A percentile compares a stretch with the other conserved stretches of the same genome.
These are phyloP conservation scores for Trachurus trachurus DNA, from an alignment of 2,797 vertebrate genomes.

Conservation along the genomic window DNA sequence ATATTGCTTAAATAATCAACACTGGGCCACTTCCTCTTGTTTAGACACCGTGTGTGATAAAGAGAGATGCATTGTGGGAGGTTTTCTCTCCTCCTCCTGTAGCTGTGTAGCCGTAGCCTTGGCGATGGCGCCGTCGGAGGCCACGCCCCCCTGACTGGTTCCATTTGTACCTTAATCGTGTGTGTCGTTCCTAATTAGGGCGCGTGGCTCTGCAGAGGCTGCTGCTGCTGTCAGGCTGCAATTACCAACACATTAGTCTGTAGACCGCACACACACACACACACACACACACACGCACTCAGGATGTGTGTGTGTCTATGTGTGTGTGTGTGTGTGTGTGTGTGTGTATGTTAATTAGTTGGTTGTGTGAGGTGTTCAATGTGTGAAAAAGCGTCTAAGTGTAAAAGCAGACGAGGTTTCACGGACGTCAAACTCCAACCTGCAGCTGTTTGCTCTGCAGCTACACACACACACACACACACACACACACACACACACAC, in stretches of 20 bases:
- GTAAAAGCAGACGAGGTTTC: slow-evolving; percentile 46
- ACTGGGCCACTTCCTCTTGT: no score
- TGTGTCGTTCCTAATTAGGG: slow-evolving; percentile 81
- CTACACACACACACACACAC: background rate
- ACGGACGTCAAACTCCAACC: slow-evolving; percentile 36
- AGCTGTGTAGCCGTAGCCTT: no score
- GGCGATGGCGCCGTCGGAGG: slow-evolving; percentile 10
- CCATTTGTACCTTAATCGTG: slow-evolving; percentile 77
- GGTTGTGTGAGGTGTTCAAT: slow-evolving; percentile 47
- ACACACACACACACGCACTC: background rate
- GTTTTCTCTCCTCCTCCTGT: no score
- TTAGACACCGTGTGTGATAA: background rate
- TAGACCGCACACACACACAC: slow-evolving; percentile 64
- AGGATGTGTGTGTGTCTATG: slow-evolving; percentile 1
- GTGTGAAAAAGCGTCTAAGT: slow-evolving; percentile 44
- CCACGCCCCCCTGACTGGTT: slow-evolving; percentile 64
- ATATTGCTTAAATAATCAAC: no score
- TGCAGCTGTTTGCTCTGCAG: slow-evolving; percentile 50
- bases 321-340: slow-evolving; percentile 20
- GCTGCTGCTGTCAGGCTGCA: slow-evolving; percentile 81
- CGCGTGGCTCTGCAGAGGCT: slow-evolving; percentile 69
- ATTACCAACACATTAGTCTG: slow-evolving; percentile 86
- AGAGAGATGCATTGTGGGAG: slow-evolving; percentile 46
- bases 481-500: background rate
- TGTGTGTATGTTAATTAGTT: slow-evolving; percentile 36